These are phyloP conservation scores for Aphaenogaster floridana DNA, from an alignment of 1,140 invertebrate species.

Conservation along the genomic window DNA sequence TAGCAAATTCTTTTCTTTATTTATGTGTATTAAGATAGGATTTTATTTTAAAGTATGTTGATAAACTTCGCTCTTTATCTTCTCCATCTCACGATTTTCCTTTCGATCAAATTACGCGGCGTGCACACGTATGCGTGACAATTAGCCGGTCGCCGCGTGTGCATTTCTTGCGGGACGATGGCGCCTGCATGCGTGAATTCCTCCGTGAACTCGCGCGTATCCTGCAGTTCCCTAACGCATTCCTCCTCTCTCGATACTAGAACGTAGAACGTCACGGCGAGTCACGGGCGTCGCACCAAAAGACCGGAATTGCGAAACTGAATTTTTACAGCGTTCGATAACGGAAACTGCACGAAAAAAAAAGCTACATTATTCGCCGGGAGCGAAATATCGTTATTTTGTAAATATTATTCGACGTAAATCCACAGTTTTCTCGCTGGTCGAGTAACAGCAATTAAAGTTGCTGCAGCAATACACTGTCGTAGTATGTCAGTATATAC, in stretches of 20 bases:
- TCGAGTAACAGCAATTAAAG: conserved; percentile 28
- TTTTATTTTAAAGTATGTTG: not conserved
- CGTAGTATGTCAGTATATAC: not conserved
- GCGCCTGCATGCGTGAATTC: conserved; percentile 39
- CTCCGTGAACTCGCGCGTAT: conserved; percentile 63
- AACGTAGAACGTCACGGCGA: not conserved
- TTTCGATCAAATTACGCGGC: not conserved
- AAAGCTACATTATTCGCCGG: conserved; percentile 10
- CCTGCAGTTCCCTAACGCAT: conserved; percentile 48
- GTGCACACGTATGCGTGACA: conserved; percentile 44
- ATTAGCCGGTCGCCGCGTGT: conserved; percentile 44
- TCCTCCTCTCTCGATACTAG: not conserved
- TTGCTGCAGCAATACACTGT: conserved; percentile 14
- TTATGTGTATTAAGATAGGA: not conserved
- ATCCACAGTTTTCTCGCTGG: conserved; percentile 11
- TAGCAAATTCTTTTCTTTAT: not conserved
- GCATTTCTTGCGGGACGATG: conserved; percentile 51
- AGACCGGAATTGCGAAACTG: not conserved
- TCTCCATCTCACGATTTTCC: conserved; percentile 10
- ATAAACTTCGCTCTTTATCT: conserved; percentile 14
- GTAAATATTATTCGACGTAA: conserved; percentile 56
- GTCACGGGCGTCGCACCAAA: not conserved
- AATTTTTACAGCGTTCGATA: conserved; percentile 26
- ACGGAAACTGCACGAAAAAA: not conserved
- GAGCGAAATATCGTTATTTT: conserved; percentile 20